Base-by-base conservation (phyloP, 2,888 invertebrate genomes). In the Parelbella ahira region DNA sequence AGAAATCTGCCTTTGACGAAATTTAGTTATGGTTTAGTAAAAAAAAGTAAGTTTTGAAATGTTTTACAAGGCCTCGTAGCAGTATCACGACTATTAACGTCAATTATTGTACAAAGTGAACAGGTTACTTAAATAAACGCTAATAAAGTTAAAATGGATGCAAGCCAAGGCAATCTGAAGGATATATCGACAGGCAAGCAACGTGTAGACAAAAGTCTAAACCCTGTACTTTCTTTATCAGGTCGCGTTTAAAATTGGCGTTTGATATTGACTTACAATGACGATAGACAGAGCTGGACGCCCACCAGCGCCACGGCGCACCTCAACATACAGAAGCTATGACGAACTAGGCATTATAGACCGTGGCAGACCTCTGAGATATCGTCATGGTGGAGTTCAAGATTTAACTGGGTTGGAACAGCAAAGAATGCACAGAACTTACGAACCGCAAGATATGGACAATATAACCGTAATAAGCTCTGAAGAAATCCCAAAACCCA, bases 251-350 rank as follows among this genome's bases (percentile, higher is more conserved):
- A 61, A 63, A 25, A 27, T 18, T 29, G 30, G 30, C 12, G 56
- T 28, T 21, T 45, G 56, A 56, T 51, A 54, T 58, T 59, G 44
- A 46, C 34, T 53, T 55, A 77, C 62, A 68, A 86, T 86, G 86
- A 86, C 83, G 45, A 77, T 86, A 63, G 86, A 86, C 57, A 70
- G 67, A 67, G 74, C 78, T 36, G 86, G 84, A 43, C 66, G 75
- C 21, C 86, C 86, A 3, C 86, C 86, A 8, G 73, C 86, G 7
- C 86, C 86, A 0, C 68, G 82, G 33, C 69, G 86, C 25, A 72
- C 73, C 2, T 86, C 86, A 4, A 87, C 88, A 2, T 88, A 88
- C 57, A 72, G 86, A 49, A 88, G 88, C 54, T 88, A 88, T 53
- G 81, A 87, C 44, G 84, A 87, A 49, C 78, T 87, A 2, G 86